A percentile compares a stretch with the other conserved stretches of the same genome.
phyloP scores from a whole-genome alignment of 1,140 invertebrate species.

The Pogonomyrmex barbatus region DNA sequence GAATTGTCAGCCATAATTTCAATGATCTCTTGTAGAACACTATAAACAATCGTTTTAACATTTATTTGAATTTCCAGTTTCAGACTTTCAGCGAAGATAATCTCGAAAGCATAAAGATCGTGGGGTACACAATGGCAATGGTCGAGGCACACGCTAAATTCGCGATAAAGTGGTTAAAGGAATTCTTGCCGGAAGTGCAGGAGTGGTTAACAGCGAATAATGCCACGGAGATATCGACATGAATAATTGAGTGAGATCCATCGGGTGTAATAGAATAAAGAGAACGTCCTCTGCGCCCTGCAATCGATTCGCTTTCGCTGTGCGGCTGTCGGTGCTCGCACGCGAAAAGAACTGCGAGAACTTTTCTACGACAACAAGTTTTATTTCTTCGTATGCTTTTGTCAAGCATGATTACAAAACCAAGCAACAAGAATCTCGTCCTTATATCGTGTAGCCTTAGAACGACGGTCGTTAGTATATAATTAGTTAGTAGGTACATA shows the following conservation, averaged over 20 bases:
- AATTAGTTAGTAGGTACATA: conserved; percentile 78
- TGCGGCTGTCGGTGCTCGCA: neutral
- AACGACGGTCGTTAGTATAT: conserved; percentile 76
- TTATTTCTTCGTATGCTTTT: conserved; percentile 83
- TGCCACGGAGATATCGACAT: conserved; percentile 16
- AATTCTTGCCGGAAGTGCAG: conserved; percentile 72
- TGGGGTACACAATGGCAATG: conserved; percentile 80
- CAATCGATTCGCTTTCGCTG: conserved; percentile 27
- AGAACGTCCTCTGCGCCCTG: too few species aligned
- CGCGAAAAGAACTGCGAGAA: neutral
- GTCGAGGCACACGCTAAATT: conserved; percentile 80
- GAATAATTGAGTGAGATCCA: conserved; percentile 8
- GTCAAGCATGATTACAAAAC: conserved; percentile 86
- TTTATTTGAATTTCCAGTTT: conserved; percentile 76
- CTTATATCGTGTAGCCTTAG: conserved; percentile 74
- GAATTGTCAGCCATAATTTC: neutral
- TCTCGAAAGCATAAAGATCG: conserved; percentile 79
- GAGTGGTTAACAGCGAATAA: conserved; percentile 60
- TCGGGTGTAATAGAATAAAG: neutral
- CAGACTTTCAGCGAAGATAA: conserved; percentile 79
- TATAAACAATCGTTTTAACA: conserved; percentile 4
- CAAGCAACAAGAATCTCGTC: conserved; percentile 84
- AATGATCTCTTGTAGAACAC: neutral
- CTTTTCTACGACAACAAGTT: conserved; percentile 84
- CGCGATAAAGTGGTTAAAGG: conserved; percentile 78